Conservation (phyloP, 2,113 vertebrate genomes). For the Poecile atricapillus region DNA sequence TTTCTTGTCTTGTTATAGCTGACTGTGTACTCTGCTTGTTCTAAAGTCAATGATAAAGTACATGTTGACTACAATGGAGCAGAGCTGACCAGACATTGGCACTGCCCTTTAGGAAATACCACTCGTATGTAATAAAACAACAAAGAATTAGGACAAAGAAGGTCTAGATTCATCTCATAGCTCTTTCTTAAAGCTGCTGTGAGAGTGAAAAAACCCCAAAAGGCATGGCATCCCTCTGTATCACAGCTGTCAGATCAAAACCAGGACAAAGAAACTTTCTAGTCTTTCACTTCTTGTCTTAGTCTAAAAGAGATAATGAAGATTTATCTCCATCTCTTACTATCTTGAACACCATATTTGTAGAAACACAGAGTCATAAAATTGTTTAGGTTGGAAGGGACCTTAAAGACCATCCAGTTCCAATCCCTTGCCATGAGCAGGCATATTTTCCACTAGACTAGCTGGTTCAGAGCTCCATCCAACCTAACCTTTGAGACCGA, state of each 20-base stretch:
- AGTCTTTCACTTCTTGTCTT: neutral
- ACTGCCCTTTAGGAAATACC: neutral
- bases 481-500: neutral
- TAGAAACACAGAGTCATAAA: neutral
- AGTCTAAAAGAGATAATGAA: neutral
- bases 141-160: neutral
- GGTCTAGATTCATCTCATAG: neutral
- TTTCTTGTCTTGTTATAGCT: neutral
- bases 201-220: neutral
- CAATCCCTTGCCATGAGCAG: neutral
- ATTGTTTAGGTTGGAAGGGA: neutral
- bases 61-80: neutral
- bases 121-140: neutral
- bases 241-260: neutral
- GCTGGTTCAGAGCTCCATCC: neutral
- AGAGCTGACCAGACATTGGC: neutral
- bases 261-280: neutral
- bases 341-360: neutral
- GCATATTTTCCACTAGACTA: neutral
- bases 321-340: neutral
- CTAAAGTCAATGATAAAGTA: neutral
- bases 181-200: neutral
- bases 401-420: neutral
- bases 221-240: neutral
- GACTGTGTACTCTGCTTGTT: neutral